Evolutionary conservation across 2,113 vertebrate species (phyloP).

Genomic region (Stegastes partitus): DNA sequence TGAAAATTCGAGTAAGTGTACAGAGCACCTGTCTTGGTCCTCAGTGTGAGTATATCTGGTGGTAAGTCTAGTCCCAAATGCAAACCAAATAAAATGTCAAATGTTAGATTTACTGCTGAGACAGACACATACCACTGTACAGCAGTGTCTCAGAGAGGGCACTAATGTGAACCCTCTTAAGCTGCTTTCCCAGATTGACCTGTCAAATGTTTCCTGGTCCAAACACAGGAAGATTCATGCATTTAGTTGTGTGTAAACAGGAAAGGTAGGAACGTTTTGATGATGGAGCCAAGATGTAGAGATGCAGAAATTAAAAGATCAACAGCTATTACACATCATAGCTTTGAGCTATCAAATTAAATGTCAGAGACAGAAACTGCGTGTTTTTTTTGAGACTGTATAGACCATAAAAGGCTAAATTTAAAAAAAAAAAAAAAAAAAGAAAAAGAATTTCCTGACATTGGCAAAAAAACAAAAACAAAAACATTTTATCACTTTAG

Average conservation of each 20-base stretch:
- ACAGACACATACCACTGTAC: too few species aligned
- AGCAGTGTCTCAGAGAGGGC: background rate
- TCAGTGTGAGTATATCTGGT: too few species aligned
- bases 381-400: too few species aligned
- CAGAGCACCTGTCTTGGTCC: too few species aligned
- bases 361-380: background rate
- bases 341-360: background rate
- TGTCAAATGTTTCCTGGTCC: conserved; percentile 1
- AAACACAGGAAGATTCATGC: conserved; percentile 57
- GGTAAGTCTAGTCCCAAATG: too few species aligned
- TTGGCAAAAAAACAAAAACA: too few species aligned
- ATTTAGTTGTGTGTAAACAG: conserved; percentile 72
- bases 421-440: background rate
- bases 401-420: background rate
- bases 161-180: background rate
- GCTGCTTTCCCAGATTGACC: background rate
- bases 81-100: background rate
- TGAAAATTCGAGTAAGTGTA: too few species aligned
- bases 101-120: too few species aligned
- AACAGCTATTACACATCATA: conserved; percentile 1
- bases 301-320: conserved; percentile 33
- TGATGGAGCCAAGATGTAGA: conserved; percentile 14
- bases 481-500: background rate
- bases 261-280: conserved; percentile 63
- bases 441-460: background rate